Evolutionary conservation across 2,888 invertebrate species (phyloP), one percentile per base, ranked within the genome.

Genomic region (Horisme vitalbata): DNA sequence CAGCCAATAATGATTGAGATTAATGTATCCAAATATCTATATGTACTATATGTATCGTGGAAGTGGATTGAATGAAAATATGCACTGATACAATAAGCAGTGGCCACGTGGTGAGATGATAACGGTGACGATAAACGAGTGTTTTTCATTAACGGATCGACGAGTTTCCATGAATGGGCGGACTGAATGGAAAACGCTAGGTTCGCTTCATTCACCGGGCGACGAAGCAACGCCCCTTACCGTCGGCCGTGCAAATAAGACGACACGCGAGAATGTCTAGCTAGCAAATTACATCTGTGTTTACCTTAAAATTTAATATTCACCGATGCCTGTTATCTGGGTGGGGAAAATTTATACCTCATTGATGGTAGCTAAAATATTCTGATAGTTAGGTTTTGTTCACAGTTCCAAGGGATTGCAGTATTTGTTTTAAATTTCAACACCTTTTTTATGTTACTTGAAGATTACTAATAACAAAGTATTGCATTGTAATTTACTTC

Each of bases 81-180:
- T 70, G 64, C 65, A 13, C 35, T 18, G 32, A 41, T 20, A 39
- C 23, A 67, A 64, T n/a, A 60, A 45, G 55, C 49, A 26, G 32
- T 27, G 49, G 61, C 66, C 77, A 79, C 75, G 79, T 75, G 74
- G 72, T 69, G 60, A 58, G 45, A 59, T 74, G 83, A 79, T 84
- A 82, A 80, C 78, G 71, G 69, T 63, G 71, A 67, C 76, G 75
- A 77, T 75, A 76, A 51, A 55, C 52, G 63, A 68, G 74, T 73
- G 77, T 81, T 87, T 88, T 88, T 87, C 86, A 87, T 86, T 82
- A 87, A 85, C 76, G 75, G 77, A 71, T 63, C 75, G 75, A 65
- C 81, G 77, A 76, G 81, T 88, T 88, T 87, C 87, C 87, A 83
- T 89, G 85, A 89, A 88, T 88, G 88, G 84, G 61, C 70, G 71